These are phyloP conservation scores for Patella caerulea DNA, from an alignment of 2,888 invertebrate species.

Conservation along the genomic window DNA sequence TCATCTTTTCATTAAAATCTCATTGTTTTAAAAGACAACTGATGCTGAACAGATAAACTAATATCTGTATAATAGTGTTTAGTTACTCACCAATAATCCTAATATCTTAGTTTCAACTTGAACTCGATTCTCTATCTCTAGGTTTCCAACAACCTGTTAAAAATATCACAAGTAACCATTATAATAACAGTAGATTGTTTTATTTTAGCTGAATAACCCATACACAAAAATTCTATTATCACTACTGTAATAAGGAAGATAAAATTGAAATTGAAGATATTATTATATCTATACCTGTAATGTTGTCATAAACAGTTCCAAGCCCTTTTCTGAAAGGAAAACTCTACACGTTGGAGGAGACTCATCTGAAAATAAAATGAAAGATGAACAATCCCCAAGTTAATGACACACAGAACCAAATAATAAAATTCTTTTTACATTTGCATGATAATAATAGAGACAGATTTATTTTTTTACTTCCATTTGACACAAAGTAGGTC, in stretches of 20 bases:
- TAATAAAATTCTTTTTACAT: not conserved
- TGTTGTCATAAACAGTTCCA: constrained; percentile 79
- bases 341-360: constrained; percentile 81
- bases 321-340: constrained; percentile 80
- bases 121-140: constrained; percentile 73
- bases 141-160: constrained; percentile 64
- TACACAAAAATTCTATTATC: no score
- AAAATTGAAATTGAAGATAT: not conserved
- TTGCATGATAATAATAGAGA: no score
- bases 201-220: not conserved
- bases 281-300: constrained; percentile 72
- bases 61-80: no score
- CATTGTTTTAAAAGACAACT: no score
- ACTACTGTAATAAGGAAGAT: not conserved
- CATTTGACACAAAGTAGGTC: no score
- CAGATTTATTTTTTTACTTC: no score
- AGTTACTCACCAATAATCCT: constrained; percentile 75
- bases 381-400: no score
- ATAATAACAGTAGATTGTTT: not conserved
- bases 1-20: no score
- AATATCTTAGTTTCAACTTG: constrained; percentile 83
- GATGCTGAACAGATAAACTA: no score
- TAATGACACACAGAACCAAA: not conserved
- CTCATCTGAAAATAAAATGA: constrained; percentile 75
- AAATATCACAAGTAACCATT: not conserved